Percentiles rank a stretch among this genome's conserved stretches.
Evolutionary conservation across 2,113 vertebrate species (phyloP).

Genomic region (Parotia lawesii): DNA sequence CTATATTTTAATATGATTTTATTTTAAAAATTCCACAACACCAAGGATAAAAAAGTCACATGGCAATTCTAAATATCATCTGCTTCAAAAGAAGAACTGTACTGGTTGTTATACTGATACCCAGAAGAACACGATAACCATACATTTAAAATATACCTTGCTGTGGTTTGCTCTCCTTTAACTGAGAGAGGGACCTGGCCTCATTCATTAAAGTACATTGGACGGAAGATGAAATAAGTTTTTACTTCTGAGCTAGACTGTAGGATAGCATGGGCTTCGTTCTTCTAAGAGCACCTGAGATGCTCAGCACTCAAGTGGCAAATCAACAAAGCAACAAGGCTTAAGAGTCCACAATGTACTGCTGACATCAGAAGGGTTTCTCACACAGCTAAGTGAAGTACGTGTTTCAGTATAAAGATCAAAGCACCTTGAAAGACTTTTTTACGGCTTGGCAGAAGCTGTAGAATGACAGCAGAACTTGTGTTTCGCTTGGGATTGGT

Average conservation of each 20-base stretch:
- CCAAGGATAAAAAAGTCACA: neutral
- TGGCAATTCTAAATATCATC: neutral
- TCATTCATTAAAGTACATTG: neutral
- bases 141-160: neutral
- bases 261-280: neutral
- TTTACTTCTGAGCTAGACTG: neutral
- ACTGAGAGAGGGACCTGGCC: neutral
- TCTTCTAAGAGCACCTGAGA: neutral
- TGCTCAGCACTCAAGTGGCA: neutral
- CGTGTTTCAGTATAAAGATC: neutral
- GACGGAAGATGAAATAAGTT: neutral
- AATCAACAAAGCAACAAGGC: neutral
- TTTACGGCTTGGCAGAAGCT: neutral
- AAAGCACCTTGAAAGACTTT: neutral
- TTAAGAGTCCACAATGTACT: neutral
- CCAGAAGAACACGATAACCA: neutral
- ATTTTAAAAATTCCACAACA: neutral
- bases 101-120: neutral
- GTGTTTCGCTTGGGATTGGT: neutral
- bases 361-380: neutral
- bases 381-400: neutral
- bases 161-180: neutral
- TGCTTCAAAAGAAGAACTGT: neutral
- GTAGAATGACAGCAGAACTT: neutral
- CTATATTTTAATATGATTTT: neutral